Conservation (phyloP, 2,797 vertebrate genomes). For the Spatula versicolor region DNA sequence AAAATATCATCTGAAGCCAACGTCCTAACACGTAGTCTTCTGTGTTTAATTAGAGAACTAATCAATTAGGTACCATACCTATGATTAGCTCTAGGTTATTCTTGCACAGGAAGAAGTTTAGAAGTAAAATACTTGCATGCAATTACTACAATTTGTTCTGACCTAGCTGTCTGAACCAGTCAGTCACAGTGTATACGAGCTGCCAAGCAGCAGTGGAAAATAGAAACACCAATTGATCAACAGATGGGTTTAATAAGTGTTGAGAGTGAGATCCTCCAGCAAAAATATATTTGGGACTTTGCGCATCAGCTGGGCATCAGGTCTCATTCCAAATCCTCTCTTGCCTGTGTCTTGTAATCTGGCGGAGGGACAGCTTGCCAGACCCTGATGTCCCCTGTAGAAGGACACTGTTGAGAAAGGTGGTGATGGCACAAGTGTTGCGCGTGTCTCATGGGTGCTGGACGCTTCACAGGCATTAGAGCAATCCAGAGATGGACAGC, state of each 20-base stretch:
- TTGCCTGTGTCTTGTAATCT: neutral
- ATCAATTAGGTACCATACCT: neutral
- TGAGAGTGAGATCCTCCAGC: neutral
- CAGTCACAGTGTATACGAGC: constrained; percentile 22
- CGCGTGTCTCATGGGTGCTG: accelerated
- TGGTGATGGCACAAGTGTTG: neutral
- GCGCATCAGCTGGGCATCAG: neutral
- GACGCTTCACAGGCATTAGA: neutral
- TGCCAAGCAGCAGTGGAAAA: constrained; percentile 53
- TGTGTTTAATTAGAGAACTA: constrained; percentile 45
- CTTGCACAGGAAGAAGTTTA: constrained; percentile 11
- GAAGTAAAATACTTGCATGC: constrained; percentile 19
- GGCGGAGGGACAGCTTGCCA: neutral
- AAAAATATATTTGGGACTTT: neutral
- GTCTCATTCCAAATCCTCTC: neutral
- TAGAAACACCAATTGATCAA: constrained; percentile 37
- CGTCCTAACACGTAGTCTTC: neutral
- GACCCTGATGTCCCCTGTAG: neutral
- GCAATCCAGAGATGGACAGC: neutral
- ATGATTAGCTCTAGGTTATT: neutral
- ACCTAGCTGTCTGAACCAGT: constrained; percentile 55
- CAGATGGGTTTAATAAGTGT: constrained; percentile 29
- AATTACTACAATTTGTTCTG: constrained; percentile 59
- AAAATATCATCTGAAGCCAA: neutral
- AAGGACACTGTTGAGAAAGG: neutral